Conservation (phyloP, 37 sponge, comb jelly and placozoan species). For the Tethya wilhelma region DNA sequence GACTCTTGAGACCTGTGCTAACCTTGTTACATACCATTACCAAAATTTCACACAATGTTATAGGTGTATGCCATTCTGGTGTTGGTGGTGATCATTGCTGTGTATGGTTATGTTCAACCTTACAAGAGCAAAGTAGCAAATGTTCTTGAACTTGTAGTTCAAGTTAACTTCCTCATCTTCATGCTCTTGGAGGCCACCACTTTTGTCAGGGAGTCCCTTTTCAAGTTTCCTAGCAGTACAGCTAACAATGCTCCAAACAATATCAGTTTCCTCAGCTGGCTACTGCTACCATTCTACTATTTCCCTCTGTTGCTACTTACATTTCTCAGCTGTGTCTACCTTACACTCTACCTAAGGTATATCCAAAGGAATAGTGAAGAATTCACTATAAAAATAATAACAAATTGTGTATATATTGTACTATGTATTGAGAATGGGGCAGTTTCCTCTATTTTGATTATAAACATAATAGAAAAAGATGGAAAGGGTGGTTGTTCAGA, state of each 20-base stretch:
- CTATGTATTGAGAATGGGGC: too few relatives aligned
- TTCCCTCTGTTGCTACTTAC: conserved; percentile 3
- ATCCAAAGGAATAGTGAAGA: too few relatives aligned
- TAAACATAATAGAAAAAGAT: too few relatives aligned
- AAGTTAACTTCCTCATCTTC: conserved; percentile 24
- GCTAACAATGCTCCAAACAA: not conserved
- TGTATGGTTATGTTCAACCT: conserved; percentile 36
- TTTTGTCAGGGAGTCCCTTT: not conserved
- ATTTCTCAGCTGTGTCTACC: not conserved
- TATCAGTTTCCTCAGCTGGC: conserved; percentile 5
- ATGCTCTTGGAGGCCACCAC: conserved; percentile 27
- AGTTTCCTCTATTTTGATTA: too few relatives aligned
- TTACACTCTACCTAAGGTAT: not conserved
- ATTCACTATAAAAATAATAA: too few relatives aligned
- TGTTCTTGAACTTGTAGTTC: conserved; percentile 29
- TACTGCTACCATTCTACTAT: conserved; percentile 40
- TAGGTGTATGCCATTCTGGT: conserved; percentile 22
- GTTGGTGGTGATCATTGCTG: not conserved
- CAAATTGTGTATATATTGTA: too few relatives aligned
- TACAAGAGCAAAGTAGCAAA: conserved; percentile 39
- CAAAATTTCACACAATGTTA: not conserved
- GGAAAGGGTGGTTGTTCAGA: too few relatives aligned
- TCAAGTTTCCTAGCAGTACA: not conserved
- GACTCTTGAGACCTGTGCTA: not conserved
- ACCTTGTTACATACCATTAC: not conserved